These are phyloP conservation scores for Spicauda simplicius DNA, from an alignment of 2,888 invertebrate genomes.

Conservation along the genomic window DNA sequence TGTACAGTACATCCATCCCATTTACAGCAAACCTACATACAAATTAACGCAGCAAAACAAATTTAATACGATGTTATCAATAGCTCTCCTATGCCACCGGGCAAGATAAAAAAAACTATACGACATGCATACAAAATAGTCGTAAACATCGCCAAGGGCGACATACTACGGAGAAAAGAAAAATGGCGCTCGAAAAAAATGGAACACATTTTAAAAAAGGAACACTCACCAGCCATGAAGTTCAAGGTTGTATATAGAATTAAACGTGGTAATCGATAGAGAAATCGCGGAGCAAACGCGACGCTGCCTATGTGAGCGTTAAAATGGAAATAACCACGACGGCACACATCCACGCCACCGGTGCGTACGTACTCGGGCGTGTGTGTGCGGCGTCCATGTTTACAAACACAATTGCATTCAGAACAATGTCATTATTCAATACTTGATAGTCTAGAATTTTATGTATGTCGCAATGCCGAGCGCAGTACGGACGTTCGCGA, in stretches of 20 bases:
- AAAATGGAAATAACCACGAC: constrained; percentile 59
- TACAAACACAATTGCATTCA: constrained; percentile 68
- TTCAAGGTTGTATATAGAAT: constrained; percentile 64
- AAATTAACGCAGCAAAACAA: constrained; percentile 44
- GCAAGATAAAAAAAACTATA: constrained; percentile 25
- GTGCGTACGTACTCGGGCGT: constrained; percentile 48
- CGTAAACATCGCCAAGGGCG: constrained; percentile 44
- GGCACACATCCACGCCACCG: constrained; percentile 40
- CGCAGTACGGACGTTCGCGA: constrained; percentile 39
- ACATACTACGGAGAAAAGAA: constrained; percentile 16
- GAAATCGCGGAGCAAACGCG: constrained; percentile 70
- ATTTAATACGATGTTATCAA: constrained; percentile 47
- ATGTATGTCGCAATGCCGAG: constrained; percentile 54
- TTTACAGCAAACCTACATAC: constrained; percentile 36
- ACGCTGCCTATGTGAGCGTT: constrained; percentile 67
- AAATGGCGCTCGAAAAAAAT: constrained; percentile 34
- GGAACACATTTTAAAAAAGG: constrained; percentile 29
- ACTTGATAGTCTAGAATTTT: constrained; percentile 62
- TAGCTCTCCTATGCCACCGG: constrained; percentile 38
- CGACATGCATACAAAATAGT: constrained; percentile 30
- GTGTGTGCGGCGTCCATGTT: constrained; percentile 59
- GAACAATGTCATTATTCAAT: constrained; percentile 77
- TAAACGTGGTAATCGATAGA: constrained; percentile 71
- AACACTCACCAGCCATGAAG: constrained; percentile 77
- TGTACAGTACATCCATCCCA: constrained; percentile 41